Evolutionary conservation across 2,888 invertebrate species (phyloP).

Genomic region (Petrolisthes manimaculis): DNA sequence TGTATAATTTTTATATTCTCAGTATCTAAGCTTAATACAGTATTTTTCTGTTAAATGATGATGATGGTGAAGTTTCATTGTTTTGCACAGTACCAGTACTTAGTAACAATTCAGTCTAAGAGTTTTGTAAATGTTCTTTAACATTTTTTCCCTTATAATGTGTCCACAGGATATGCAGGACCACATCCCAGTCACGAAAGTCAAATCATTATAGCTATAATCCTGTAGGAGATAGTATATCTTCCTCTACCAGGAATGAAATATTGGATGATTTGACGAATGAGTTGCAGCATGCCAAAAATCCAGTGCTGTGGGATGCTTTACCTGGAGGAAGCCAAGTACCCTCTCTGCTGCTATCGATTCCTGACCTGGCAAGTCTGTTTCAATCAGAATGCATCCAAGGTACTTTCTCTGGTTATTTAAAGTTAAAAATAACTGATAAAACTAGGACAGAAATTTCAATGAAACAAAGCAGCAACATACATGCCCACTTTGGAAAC

Average conservation of each 20-base stretch:
- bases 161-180: neutral
- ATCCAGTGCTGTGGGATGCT: conserved; percentile 12
- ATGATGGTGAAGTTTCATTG: neutral
- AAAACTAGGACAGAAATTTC: neutral
- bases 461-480: neutral
- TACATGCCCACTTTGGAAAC: conserved; percentile 9
- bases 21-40: neutral
- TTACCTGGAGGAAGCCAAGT: neutral
- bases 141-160: neutral
- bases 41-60: neutral
- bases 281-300: neutral
- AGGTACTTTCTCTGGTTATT: neutral
- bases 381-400: neutral
- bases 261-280: neutral
- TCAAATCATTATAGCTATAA: conserved; percentile 16
- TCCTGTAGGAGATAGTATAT: neutral
- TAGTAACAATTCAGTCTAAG: no score
- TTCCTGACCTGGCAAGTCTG: neutral
- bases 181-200: neutral
- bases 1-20: neutral
- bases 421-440: neutral
- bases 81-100: no score
- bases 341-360: neutral
- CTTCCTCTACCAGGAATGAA: neutral
- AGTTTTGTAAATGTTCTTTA: neutral